Conservation (phyloP, 2,888 invertebrate genomes). For the Scaptomyza parva region DNA sequence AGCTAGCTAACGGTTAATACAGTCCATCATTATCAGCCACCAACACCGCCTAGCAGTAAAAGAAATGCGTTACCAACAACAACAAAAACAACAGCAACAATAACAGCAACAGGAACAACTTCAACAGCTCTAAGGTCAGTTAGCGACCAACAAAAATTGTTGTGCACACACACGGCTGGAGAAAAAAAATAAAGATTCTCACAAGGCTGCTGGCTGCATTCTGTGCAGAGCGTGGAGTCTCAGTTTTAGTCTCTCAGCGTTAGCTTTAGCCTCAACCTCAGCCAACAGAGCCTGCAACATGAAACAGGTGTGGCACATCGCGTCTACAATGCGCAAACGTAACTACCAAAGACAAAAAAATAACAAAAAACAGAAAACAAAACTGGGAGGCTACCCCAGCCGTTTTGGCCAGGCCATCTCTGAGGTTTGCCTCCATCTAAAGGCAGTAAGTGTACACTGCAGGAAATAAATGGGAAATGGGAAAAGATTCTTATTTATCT, state of each 20-base stretch:
- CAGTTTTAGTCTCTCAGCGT: slow-evolving; percentile 28
- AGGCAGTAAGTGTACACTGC: slow-evolving; percentile 54
- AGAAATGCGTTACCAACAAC: slow-evolving; percentile 73
- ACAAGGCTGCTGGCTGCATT: slow-evolving; percentile 69
- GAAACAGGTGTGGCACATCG: slow-evolving; percentile 79
- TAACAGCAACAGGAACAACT: slow-evolving; percentile 24
- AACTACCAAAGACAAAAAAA: slow-evolving; percentile 38
- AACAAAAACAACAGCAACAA: slow-evolving; percentile 27
- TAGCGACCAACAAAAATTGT: slow-evolving; percentile 75
- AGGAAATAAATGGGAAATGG: slow-evolving; percentile 7
- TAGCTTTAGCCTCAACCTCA: slow-evolving; percentile 34
- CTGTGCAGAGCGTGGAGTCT: slow-evolving; percentile 35
- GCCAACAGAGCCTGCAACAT: slow-evolving; percentile 69
- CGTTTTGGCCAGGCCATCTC: slow-evolving; percentile 74
- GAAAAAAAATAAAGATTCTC: slow-evolving; percentile 66
- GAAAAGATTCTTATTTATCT: too few species aligned
- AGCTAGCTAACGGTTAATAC: slow-evolving; percentile 78
- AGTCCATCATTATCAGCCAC: slow-evolving; percentile 80
- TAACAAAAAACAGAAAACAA: slow-evolving; percentile 29
- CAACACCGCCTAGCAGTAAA: slow-evolving; percentile 61
- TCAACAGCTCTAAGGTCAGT: slow-evolving; percentile 71
- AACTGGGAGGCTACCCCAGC: slow-evolving; percentile 73
- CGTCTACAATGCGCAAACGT: slow-evolving; percentile 59
- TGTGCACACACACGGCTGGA: slow-evolving; percentile 54
- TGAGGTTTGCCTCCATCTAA: slow-evolving; percentile 52